A percentile compares a stretch with the other conserved stretches of the same genome.
Evolutionary conservation across 2,113 vertebrate genomes (phyloP).

Genomic region (Antigone vipio): DNA sequence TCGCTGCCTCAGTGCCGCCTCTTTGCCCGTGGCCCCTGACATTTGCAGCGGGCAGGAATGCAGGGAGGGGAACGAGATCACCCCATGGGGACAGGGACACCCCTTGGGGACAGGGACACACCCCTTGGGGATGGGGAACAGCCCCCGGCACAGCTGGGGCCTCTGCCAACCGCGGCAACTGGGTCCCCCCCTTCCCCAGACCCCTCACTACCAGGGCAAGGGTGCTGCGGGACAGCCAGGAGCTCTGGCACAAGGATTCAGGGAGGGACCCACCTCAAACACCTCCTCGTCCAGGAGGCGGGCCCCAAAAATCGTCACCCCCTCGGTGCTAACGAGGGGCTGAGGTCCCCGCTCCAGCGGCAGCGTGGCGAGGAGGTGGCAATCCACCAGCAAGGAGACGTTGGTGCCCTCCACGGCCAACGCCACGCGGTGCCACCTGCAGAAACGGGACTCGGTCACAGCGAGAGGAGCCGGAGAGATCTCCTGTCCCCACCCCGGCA

Average conservation of each 20-base stretch:
- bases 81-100: background rate
- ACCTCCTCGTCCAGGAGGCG: constrained; percentile 79
- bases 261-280: constrained; percentile 81
- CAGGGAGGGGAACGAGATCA: background rate
- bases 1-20: background rate
- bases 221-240: background rate
- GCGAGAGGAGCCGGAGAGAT: background rate
- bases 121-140: too few species aligned
- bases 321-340: constrained; percentile 78
- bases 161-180: fast-evolving
- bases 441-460: fast-evolving
- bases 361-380: constrained; percentile 73
- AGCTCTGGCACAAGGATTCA: background rate
- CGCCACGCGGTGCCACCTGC: constrained; percentile 91
- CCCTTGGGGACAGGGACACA: background rate
- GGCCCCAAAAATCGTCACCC: constrained; percentile 83
- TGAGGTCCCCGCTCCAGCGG: constrained; percentile 71
- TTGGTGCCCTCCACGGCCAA: constrained; percentile 78
- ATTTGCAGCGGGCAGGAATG: background rate
- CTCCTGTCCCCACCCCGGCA: background rate
- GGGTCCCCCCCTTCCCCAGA: background rate
- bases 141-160: background rate
- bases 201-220: too few species aligned
- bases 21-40: background rate
- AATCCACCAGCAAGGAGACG: constrained; percentile 84